Evolutionary conservation across 1,140 invertebrate genomes (phyloP).

Genomic region (Charaxes varanes): DNA sequence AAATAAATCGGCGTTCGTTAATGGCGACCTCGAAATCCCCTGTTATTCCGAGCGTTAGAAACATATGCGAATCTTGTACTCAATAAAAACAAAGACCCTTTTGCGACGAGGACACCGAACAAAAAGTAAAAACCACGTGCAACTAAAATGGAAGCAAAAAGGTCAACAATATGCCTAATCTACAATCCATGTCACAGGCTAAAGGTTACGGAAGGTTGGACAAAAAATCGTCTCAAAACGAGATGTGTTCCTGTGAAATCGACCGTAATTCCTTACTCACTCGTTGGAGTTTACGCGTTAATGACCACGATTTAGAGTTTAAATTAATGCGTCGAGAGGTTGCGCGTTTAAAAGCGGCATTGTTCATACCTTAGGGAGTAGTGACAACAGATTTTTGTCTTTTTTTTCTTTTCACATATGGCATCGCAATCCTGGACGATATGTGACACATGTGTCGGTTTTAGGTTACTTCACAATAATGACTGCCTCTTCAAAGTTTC

Average conservation of each 20-base stretch:
- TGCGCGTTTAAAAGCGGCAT: slow-evolving; percentile 41
- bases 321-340: slow-evolving; percentile 25
- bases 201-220: slow-evolving; percentile 70
- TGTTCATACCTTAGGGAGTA: slow-evolving; percentile 66
- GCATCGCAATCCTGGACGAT: slow-evolving; percentile 70
- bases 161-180: slow-evolving; percentile 72
- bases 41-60: slow-evolving; percentile 31
- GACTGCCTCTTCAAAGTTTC: slow-evolving; percentile 61
- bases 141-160: slow-evolving; percentile 59
- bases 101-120: slow-evolving; percentile 26
- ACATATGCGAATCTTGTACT: slow-evolving; percentile 60
- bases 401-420: slow-evolving; percentile 69
- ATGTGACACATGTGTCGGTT: slow-evolving; percentile 70
- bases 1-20: slow-evolving; percentile 34
- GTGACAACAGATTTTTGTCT: slow-evolving; percentile 70
- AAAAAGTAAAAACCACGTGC: slow-evolving; percentile 64
- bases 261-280: slow-evolving; percentile 30
- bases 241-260: slow-evolving; percentile 48
- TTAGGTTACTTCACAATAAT: slow-evolving; percentile 67
- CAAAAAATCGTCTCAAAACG: slow-evolving; percentile 63
- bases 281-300: slow-evolving; percentile 27
- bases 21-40: slow-evolving; percentile 23
- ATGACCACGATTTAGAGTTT: slow-evolving; percentile 23
- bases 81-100: slow-evolving; percentile 56
- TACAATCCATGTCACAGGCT: slow-evolving; percentile 71